Percentiles rank a stretch among this genome's conserved stretches.
Evolutionary conservation across 2,113 vertebrate species (phyloP).

Genomic region (Apus apus): DNA sequence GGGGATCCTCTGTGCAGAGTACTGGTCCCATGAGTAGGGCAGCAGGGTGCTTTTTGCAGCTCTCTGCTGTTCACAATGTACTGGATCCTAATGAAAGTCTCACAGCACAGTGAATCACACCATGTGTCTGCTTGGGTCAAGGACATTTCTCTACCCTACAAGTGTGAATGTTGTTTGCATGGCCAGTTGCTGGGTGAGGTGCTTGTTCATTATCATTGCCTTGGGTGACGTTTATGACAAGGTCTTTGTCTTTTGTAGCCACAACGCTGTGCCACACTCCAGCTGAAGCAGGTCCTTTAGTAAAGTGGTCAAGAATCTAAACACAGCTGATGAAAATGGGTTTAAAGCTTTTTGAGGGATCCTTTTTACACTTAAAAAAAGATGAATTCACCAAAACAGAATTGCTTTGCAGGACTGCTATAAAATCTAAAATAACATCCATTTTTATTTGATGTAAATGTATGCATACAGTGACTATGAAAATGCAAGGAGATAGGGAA

Average conservation of each 20-base stretch:
- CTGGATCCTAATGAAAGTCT: background rate
- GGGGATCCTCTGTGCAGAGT: background rate
- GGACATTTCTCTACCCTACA: fast-evolving
- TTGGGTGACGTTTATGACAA: background rate
- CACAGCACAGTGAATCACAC: background rate
- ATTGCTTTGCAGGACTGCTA: background rate
- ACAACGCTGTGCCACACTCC: background rate
- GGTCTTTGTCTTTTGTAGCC: background rate
- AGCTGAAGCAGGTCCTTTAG: background rate
- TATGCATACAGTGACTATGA: background rate
- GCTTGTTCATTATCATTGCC: background rate
- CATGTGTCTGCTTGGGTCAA: background rate
- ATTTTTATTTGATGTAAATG: background rate
- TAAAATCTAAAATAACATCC: background rate
- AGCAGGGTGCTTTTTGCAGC: background rate
- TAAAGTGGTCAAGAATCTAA: background rate
- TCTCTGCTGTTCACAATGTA: fast-evolving
- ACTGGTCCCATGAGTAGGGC: background rate
- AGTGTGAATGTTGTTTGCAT: fast-evolving
- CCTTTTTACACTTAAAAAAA: background rate
- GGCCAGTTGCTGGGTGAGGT: background rate
- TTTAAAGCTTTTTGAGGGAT: background rate
- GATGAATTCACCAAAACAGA: background rate
- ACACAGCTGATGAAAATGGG: background rate
- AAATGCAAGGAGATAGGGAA: background rate